Conservation (phyloP, 2,113 vertebrate species). For the Acanthochromis polyacanthus region DNA sequence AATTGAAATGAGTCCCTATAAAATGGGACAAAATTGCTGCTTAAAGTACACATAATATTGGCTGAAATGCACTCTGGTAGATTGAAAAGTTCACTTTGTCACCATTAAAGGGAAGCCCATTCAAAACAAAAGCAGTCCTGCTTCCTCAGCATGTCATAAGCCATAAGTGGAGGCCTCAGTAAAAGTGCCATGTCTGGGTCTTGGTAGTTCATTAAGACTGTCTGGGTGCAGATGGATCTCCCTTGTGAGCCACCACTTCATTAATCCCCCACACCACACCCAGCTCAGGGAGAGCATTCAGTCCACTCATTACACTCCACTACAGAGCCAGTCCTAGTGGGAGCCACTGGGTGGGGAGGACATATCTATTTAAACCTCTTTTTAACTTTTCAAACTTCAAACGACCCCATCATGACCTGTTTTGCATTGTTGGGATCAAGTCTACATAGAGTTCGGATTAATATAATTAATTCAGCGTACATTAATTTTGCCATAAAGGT, state of each 20-base stretch:
- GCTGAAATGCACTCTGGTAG: constrained; percentile 71
- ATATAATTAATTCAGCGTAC: constrained; percentile 50
- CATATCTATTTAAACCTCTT: constrained; percentile 30
- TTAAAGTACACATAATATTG: constrained; percentile 29
- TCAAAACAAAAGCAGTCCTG: constrained; percentile 64
- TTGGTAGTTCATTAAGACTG: constrained; percentile 71
- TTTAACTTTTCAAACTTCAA: constrained; percentile 35
- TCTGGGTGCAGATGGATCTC: constrained; percentile 72
- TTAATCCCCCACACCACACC: constrained; percentile 66
- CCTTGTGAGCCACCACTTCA: constrained; percentile 57
- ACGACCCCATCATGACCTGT: not conserved
- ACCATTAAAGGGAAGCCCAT: constrained; percentile 60
- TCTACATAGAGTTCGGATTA: constrained; percentile 39
- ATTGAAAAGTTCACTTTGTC: constrained; percentile 78
- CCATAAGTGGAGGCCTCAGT: constrained; percentile 51
- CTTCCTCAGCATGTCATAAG: constrained; percentile 76
- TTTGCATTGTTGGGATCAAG: constrained; percentile 43
- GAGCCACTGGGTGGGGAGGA: not conserved
- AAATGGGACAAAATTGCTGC: constrained; percentile 43
- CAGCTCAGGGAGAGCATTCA: constrained; percentile 29
- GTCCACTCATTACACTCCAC: constrained; percentile 55
- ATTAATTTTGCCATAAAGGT: constrained; percentile 48
- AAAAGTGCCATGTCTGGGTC: constrained; percentile 58
- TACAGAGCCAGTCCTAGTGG: constrained; percentile 6
- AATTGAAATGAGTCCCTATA: constrained; percentile 32